Percentiles rank a stretch among this genome's conserved stretches.
These are phyloP conservation scores for Passer montanus DNA, from an alignment of 2,113 vertebrate genomes.

Conservation along the genomic window DNA sequence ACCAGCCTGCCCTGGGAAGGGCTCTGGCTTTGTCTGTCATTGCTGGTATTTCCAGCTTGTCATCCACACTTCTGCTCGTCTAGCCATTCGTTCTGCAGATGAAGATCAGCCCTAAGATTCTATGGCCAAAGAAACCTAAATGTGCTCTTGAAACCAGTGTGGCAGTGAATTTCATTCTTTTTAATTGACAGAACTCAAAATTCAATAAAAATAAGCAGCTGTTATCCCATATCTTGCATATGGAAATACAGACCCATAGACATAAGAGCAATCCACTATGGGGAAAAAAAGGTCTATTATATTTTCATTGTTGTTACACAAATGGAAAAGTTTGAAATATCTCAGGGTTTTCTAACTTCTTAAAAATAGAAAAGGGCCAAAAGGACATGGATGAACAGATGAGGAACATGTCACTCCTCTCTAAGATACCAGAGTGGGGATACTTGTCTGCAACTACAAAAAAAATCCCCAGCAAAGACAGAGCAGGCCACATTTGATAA, in stretches of 20 bases:
- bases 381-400: background rate
- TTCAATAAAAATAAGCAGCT: background rate
- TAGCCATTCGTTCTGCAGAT: background rate
- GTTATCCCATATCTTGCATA: background rate
- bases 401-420: background rate
- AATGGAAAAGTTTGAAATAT: background rate
- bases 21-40: background rate
- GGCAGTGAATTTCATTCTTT: background rate
- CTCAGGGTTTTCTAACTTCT: background rate
- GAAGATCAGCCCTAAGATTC: background rate
- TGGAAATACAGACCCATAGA: background rate
- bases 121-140: background rate
- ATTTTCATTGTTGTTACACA: background rate
- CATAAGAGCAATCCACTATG: background rate
- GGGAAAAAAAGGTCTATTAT: background rate
- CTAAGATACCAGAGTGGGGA: background rate
- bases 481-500: background rate
- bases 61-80: background rate
- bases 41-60: background rate
- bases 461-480: background rate
- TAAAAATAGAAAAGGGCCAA: background rate
- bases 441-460: background rate
- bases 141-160: background rate
- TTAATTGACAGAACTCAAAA: background rate
- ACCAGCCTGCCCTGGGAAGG: accelerated